These are phyloP conservation scores for Adineta ricciae DNA, from an alignment of 2,888 invertebrate species.

Conservation along the genomic window DNA sequence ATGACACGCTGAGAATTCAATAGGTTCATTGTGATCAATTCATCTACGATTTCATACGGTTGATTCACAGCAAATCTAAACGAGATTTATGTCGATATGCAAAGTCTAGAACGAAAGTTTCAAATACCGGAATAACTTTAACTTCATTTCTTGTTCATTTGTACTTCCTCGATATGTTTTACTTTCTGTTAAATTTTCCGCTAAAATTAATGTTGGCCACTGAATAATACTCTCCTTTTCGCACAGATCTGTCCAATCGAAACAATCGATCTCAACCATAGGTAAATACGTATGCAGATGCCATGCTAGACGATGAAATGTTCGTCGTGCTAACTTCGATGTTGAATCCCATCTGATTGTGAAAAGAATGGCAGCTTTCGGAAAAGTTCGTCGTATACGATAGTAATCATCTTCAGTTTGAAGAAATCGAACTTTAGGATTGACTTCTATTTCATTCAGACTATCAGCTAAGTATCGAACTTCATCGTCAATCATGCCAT, in stretches of 20 bases:
- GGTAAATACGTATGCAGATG: background rate
- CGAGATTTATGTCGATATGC: no score
- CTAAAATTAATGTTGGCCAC: background rate
- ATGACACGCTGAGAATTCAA: background rate
- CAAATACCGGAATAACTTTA: background rate
- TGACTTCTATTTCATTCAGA: background rate
- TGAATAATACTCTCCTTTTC: background rate
- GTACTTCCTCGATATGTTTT: background rate
- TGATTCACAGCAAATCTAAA: background rate
- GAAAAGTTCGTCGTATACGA: background rate
- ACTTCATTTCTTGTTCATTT: background rate
- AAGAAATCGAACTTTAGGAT: background rate
- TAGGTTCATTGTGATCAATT: background rate
- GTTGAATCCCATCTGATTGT: constrained; percentile 4
- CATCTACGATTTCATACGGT: background rate
- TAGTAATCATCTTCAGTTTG: background rate
- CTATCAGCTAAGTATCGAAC: background rate
- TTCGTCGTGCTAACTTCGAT: background rate
- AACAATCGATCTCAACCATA: background rate
- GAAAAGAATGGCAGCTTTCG: background rate
- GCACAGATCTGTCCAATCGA: background rate
- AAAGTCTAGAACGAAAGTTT: no score
- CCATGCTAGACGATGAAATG: background rate
- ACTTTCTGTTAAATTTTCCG: background rate
- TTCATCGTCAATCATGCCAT: background rate